Conservation (phyloP, 2,888 invertebrate species). For the Ectobius pallidus region DNA sequence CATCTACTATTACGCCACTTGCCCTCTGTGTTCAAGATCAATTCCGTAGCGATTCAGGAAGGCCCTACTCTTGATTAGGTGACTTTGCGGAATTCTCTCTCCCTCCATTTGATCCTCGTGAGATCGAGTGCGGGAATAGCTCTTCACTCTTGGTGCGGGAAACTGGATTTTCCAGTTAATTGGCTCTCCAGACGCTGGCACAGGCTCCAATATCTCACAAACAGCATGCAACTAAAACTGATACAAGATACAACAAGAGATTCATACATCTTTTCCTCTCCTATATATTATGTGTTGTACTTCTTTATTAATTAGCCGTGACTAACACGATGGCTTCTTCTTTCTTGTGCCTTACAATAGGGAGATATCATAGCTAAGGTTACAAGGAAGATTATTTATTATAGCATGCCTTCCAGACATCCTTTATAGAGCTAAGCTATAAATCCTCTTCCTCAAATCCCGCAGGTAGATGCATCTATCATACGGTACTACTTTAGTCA, state of each 20-base stretch:
- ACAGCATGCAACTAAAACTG: not conserved
- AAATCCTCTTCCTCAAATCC: too few species aligned
- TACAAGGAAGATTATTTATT: not conserved
- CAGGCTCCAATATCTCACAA: conserved; percentile 14
- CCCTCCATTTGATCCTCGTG: not conserved
- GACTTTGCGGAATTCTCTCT: conserved; percentile 19
- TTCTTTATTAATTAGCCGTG: conserved; percentile 8
- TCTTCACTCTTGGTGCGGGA: conserved; percentile 6
- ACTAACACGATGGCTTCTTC: not conserved
- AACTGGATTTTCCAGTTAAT: conserved; percentile 35
- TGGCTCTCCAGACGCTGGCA: conserved; percentile 34
- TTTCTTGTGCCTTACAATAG: too few species aligned
- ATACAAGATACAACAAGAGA: not conserved
- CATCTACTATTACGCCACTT: conserved; percentile 1
- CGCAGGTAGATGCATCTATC: too few species aligned
- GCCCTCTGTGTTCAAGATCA: conserved; percentile 9
- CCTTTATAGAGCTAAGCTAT: not conserved
- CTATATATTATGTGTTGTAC: not conserved
- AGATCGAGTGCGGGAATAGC: not conserved
- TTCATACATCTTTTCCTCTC: not conserved
- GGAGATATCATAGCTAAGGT: not conserved
- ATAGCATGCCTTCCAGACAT: not conserved
- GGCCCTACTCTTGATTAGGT: conserved; percentile 20
- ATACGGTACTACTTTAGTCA: too few species aligned
- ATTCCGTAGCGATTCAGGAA: conserved; percentile 12